Conservation (phyloP, 2,888 invertebrate genomes). For the Parnassius orleans region DNA sequence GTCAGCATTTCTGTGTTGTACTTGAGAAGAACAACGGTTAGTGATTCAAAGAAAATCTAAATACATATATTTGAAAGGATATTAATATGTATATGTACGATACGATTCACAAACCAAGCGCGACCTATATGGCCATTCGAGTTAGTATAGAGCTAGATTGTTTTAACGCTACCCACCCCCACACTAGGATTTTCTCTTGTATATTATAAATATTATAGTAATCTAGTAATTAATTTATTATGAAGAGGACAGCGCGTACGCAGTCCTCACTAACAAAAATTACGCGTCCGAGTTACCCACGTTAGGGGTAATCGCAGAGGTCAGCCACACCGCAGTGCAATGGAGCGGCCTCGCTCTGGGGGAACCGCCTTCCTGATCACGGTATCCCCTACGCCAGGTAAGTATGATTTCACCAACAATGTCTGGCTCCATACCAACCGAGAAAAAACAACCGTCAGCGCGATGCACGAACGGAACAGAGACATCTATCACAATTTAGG, state of each 20-base stretch:
- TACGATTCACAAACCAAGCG: too few species aligned
- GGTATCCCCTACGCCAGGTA: constrained; percentile 15
- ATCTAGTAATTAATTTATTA: neutral
- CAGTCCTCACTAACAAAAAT: constrained; percentile 21
- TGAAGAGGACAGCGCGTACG: constrained; percentile 14
- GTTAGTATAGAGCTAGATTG: too few species aligned
- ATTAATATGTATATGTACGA: too few species aligned
- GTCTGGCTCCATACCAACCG: neutral
- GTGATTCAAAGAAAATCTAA: too few species aligned
- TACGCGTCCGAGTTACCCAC: constrained; percentile 21
- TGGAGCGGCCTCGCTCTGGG: constrained; percentile 19
- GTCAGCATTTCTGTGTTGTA: too few species aligned
- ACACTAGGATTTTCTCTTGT: too few species aligned
- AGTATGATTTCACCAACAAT: constrained; percentile 3
- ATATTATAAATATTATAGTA: too few species aligned
- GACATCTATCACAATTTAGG: neutral
- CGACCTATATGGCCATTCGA: too few species aligned
- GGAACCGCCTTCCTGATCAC: constrained; percentile 16
- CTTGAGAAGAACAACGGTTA: too few species aligned
- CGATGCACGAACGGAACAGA: neutral
- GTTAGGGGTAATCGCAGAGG: constrained; percentile 21
- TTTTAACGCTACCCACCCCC: too few species aligned
- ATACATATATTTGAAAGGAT: too few species aligned
- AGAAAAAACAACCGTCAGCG: neutral
- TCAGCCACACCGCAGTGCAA: constrained; percentile 21